Base-by-base conservation (phyloP, 2,888 invertebrate genomes). In the Mythimna impura region DNA sequence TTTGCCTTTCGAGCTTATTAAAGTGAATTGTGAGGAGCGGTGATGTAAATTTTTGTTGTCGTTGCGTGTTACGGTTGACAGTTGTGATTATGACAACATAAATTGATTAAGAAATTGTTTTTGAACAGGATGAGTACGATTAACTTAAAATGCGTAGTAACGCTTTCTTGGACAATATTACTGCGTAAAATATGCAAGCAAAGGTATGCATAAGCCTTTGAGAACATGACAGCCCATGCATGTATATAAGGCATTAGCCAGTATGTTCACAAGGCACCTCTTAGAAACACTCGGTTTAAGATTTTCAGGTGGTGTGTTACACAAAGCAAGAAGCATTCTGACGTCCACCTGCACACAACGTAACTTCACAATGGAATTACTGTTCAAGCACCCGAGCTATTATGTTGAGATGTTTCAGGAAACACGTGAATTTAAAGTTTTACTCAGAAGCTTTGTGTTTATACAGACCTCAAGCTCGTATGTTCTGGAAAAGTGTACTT, bases 291-390 rank as follows among this genome's bases (percentile, higher is more conserved):
- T 75, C 63, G 43, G 74, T 80, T 71, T 78, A 85, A 83, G 83
- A 83, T 85, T 84, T 82, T 86, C 83, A 83, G 83, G 80, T 78
- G 75, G 80, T 70, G 76, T 82, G 78, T 79, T 79, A 81, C 85
- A 87, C 87, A 87, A 88, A 89, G 86, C 86, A 80, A 85, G 82
- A 81, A 83, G 83, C 84, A 81, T 87, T 84, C 86, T 84, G 82
- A 77, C 84, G 82, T 82, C 83, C 85, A 85, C 76, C 74, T 83
- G 78, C 72, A 82, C 63, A 73, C 71, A 68, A 76, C 75, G 76
- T 80, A 83, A 79, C 79, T 80, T 75, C 81, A 87, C 82, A 87
- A 83, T 78, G 81, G 80, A 87, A 86, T 87, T 82, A 82, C 80
- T 82, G 81, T 80, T 80, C 73, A 79, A 85, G 78, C 74, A 78